Percentiles rank a stretch among this genome's conserved stretches.
Evolutionary conservation across 2,113 vertebrate species (phyloP).

Genomic region (Lampris megalopsis): DNA sequence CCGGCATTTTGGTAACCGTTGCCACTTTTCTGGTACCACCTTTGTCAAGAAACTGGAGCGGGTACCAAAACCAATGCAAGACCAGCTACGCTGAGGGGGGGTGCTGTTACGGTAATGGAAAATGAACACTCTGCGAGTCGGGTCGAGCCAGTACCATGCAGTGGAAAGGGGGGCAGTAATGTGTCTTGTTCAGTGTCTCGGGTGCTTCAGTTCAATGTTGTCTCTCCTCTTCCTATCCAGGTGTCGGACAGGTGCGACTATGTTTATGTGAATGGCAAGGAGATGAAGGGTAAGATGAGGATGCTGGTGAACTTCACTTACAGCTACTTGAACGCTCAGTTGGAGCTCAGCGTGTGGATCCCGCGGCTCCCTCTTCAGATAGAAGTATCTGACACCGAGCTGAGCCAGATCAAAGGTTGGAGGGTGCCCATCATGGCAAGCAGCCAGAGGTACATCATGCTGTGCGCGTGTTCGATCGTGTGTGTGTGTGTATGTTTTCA

Average conservation of each 20-base stretch:
- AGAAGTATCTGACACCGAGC: conserved; percentile 93
- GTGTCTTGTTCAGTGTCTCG: conserved; percentile 13
- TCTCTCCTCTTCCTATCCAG: conserved; percentile 73
- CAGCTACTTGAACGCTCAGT: conserved; percentile 88
- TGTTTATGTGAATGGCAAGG: conserved; percentile 95
- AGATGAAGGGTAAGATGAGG: conserved; percentile 91
- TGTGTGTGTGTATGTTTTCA: conserved; percentile 24
- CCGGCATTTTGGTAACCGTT: no score
- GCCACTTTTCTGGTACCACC: no score
- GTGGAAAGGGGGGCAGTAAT: neutral
- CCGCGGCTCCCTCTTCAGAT: conserved; percentile 96
- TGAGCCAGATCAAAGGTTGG: conserved; percentile 98
- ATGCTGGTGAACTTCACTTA: conserved; percentile 93
- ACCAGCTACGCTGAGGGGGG: no score
- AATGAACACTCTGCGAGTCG: no score
- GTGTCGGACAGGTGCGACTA: conserved; percentile 96
- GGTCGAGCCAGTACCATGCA: no score
- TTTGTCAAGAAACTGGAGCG: no score
- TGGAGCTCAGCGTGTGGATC: conserved; percentile 93
- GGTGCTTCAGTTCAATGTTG: conserved; percentile 25
- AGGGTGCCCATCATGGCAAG: conserved; percentile 85
- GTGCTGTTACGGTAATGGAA: no score
- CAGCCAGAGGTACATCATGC: conserved; percentile 86
- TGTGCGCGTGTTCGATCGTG: neutral
- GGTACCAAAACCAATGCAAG: no score